Evolutionary conservation across 2,113 vertebrate genomes (phyloP).

Genomic region (Epinephelus fuscoguttatus): DNA sequence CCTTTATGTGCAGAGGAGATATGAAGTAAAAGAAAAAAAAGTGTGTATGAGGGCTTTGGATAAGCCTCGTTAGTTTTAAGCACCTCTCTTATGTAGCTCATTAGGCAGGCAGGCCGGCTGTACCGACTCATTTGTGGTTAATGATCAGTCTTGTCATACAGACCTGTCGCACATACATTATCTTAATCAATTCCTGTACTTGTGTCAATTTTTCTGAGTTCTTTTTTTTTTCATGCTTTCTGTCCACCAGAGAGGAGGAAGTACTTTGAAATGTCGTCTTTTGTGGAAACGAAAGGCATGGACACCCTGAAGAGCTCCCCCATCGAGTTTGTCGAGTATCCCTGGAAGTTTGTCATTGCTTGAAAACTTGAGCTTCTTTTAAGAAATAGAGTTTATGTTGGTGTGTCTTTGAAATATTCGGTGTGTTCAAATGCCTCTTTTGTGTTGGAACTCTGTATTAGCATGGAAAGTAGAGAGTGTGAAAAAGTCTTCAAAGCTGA

Average conservation of each 20-base stretch:
- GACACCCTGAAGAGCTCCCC: conserved; percentile 90
- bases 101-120: conserved; percentile 7
- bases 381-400: background rate
- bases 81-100: conserved; percentile 15
- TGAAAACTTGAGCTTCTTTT: background rate
- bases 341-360: conserved; percentile 46
- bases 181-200: background rate
- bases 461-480: background rate
- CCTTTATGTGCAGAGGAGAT: background rate
- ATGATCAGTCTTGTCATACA: conserved; percentile 12
- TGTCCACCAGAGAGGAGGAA: conserved; percentile 86
- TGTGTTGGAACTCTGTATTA: background rate
- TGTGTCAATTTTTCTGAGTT: background rate
- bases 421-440: background rate
- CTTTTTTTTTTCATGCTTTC: background rate
- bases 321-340: conserved; percentile 94
- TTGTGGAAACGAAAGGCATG: conserved; percentile 94
- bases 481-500: background rate
- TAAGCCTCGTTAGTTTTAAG: conserved; percentile 2
- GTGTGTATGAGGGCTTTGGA: background rate
- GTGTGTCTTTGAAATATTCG: background rate
- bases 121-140: conserved; percentile 20
- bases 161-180: background rate
- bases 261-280: conserved; percentile 94
- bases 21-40: background rate